Evolutionary conservation across 2,113 vertebrate species (phyloP), one percentile per base, ranked within the genome.

Genomic region (Triplophysa tibetana): DNA sequence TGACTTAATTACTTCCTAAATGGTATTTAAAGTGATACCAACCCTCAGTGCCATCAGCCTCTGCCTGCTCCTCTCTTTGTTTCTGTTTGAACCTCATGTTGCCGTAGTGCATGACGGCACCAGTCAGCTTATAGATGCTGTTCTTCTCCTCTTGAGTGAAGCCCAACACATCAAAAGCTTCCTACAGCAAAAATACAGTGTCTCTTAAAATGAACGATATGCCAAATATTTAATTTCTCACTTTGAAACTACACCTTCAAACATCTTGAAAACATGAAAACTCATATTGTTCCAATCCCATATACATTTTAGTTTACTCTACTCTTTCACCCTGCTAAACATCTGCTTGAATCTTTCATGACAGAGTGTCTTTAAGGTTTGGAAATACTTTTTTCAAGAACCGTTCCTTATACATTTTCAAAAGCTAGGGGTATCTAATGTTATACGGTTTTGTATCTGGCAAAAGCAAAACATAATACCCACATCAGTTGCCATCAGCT

Each of bases 1-100:
- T 24, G 8, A 43, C 16, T 48, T 52, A 17, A 38, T 12, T 23
- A 4, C 1, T 19, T 61, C n/a, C 14, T 68, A 2, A 8, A 21
- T 70, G 8, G 14, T 19, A 14, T 45, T 54, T 17, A 0, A 72
- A 45, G 14, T 75, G 23, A 33, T 48, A 13, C 77, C 56, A 10
- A 95, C 94, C 93, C 81, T 95, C 94, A 0, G 94, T 95, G 84
- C 94, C 94, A 0, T 95, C 94, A 0, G 94, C 89, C 67, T 95
- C 94, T 0, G 94, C 94, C 86, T 94, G 93, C 65, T 94, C 93
- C 75, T 94, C 93, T 21, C 93, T 82, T 79, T 94, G 93, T 78
- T 94, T 94, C 85, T 92, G 90, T 84, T 94, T 94, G 85, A 91
- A 94, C 85, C 89, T 94, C 93, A 94, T 94, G 85, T 94, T 94